These are phyloP conservation scores for human (Homo sapiens) DNA, from an alignment of 2,113 vertebrate genomes.

Conservation along the genomic window GRCh38 chrX:96875001-96875500, in stretches of 20 bases:
- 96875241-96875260: neutral
- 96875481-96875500: neutral
- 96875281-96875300: neutral
- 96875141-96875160: neutral
- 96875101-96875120: neutral
- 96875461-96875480: neutral
- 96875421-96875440: neutral
- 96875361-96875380: neutral
- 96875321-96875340: neutral
- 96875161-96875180: neutral
- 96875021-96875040: neutral
- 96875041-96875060: neutral
- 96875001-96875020: neutral
- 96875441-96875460: neutral
- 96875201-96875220: neutral
- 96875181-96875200: neutral
- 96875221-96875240: neutral
- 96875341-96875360: conserved; percentile 16
- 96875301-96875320: neutral
- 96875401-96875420: neutral
- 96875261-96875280: neutral
- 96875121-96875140: neutral
- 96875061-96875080: neutral
- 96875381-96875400: neutral
- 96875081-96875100: neutral